Evolutionary conservation across 2,888 invertebrate species (phyloP), one percentile per base, ranked within the genome.

Genomic region (Perizoma affinitatum): DNA sequence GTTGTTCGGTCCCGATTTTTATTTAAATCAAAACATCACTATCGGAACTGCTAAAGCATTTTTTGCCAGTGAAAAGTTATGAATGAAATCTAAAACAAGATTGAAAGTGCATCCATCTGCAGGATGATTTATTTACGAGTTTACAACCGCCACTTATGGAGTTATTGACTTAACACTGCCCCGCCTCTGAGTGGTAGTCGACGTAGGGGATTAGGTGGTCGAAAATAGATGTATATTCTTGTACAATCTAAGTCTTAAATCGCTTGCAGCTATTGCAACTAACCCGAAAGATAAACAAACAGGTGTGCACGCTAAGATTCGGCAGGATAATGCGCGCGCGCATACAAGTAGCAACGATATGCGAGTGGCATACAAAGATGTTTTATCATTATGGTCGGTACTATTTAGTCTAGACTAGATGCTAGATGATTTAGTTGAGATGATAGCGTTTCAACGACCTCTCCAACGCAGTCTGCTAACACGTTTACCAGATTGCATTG

Each of bases 91-190:
- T 74, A 73, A 78, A 85, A 77, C 73, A 84, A 89, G 85, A 90
- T 83, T 79, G 90, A 89, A 86, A 88, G 87, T 88, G 88, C 89
- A 89, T 86, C 77, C 74, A 72, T 73, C 76, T 86, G 82, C 83
- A 83, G 76, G 80, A 78, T 85, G 82, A 84, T 88, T 84, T 86
- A 88, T 86, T 86, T 77, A 73, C 82, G 80, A 87, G 86, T 86
- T 85, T 78, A 74, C 82, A 80, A 78, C 80, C 81, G 80, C 85
- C 87, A 86, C 86, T 86, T 86, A 83, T 70, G 83, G 78, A 77
- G 76, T 80, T 86, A 82, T 84, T 85, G 87, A 84, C 82, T 81
- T 81, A 82, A 77, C 70, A 76, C 70, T 68, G 84, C 81, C 81
- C 85, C 86, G 86, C 86, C 87, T 73, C 76, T 73, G 63, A 68